Evolutionary conservation across 2,113 vertebrate species (phyloP).

Genomic region (Notarius quadriscutis): DNA sequence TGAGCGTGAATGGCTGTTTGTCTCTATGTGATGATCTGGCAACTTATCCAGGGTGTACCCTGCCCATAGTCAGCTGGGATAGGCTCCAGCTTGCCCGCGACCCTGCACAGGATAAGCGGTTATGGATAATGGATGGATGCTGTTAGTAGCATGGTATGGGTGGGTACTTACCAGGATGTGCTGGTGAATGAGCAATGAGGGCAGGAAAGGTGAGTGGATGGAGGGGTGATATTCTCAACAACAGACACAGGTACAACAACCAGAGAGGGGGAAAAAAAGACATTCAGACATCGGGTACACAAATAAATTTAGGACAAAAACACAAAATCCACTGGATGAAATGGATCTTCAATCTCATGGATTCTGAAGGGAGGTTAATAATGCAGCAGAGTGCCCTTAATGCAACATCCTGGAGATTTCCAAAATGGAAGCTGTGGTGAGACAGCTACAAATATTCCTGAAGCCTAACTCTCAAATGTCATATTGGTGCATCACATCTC

Average conservation of each 20-base stretch:
- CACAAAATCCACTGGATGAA: slow-evolving; percentile 18
- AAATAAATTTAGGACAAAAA: slow-evolving; percentile 32
- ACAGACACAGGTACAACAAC: slow-evolving; percentile 49
- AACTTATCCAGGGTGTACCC: too few relatives aligned
- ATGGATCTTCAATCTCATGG: slow-evolving; percentile 35
- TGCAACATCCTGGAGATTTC: slow-evolving; percentile 22
- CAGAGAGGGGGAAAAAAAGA: slow-evolving; percentile 70
- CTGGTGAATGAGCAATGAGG: slow-evolving; percentile 96
- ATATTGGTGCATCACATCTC: slow-evolving; percentile 11
- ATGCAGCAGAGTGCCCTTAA: slow-evolving; percentile 22
- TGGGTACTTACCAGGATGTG: slow-evolving; percentile 98
- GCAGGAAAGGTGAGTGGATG: slow-evolving; percentile 42
- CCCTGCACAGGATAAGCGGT: not conserved
- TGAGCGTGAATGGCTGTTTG: too few relatives aligned
- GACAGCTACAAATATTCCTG: slow-evolving; percentile 18
- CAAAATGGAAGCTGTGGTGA: slow-evolving; percentile 21
- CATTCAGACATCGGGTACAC: slow-evolving; percentile 74
- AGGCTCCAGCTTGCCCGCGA: too few relatives aligned
- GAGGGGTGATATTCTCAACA: slow-evolving; percentile 60
- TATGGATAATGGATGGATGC: slow-evolving; percentile 60
- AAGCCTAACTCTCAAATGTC: slow-evolving; percentile 3
- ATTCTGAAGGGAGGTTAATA: slow-evolving; percentile 22
- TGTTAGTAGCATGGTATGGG: slow-evolving; percentile 94
- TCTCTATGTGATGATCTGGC: too few relatives aligned
- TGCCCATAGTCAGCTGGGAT: too few relatives aligned